Base-by-base conservation (phyloP, 2,888 invertebrate species). In the Norana najaformis region DNA sequence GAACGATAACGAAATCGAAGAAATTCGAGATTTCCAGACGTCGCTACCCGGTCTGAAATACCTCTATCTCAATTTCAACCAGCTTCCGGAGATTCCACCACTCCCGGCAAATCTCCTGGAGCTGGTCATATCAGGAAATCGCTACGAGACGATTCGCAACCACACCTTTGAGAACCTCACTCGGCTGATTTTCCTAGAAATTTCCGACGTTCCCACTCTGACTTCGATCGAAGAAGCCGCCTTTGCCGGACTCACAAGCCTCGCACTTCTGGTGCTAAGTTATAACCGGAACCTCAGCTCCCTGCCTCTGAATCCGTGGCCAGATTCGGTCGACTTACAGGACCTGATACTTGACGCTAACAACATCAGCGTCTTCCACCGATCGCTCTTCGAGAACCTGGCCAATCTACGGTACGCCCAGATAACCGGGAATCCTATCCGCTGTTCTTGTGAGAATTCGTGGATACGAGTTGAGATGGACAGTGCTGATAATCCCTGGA, bases 391-490 rank as follows among this genome's bases (percentile, higher is more conserved):
- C 36, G 35, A 35, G 8, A 16, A 36, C 23, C 85, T 85, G 0
- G 85, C 34, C 16, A 8, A 13, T 37, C 85, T 85, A 20, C 35
- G 85, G 85, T 23, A 0, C 13, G 85, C 11, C 20, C 35, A 20
- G 6, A 85, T 85, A 4, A 8, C 8, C 13, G 36, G 36, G 23
- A 85, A 85, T 85, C 85, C 85, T 8, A 35, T 85, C 36, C 85
- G 35, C 18, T 85, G 85, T 14, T 36, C 35, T 0, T 85, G 85
- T 23, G 85, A 85, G 1, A 37, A 36, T 18, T 35, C 85, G 5
- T 85, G 85, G 85, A 85, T 85, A 13, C 85, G 85, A 16, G 18
- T 36, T 0, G 85, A 85, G 34, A 85, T 85, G 85, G 85, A 85
- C 85, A 85, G 34, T 14, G 4, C 0, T 0, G 85, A 85, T 1